A percentile compares a stretch with the other conserved stretches of the same genome.
phyloP scores from a whole-genome alignment of 2,888 invertebrate species.

The Proisotoma minuta region DNA sequence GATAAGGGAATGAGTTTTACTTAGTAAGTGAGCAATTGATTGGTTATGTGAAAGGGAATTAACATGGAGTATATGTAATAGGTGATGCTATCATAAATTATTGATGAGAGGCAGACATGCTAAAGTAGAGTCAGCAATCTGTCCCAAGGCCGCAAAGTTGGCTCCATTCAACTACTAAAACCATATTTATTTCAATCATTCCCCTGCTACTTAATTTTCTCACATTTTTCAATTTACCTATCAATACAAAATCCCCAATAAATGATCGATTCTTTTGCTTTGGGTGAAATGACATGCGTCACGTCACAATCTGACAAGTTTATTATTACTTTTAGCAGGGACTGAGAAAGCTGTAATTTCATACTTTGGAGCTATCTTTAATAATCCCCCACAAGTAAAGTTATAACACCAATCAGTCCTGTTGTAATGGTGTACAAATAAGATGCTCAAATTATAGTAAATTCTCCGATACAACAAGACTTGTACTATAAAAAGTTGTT shows the following conservation, averaged over 20 bases:
- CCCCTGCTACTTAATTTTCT: neutral
- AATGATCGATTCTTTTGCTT: neutral
- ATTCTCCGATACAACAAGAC: too few relatives aligned
- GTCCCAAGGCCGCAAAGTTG: constrained; percentile 1
- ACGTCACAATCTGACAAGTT: neutral
- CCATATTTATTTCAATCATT: neutral
- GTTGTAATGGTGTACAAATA: too few relatives aligned
- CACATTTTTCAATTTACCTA: neutral
- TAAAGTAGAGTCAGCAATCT: constrained; percentile 1
- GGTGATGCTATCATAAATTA: neutral
- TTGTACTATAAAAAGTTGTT: too few relatives aligned
- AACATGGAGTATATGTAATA: neutral
- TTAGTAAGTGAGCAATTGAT: too few relatives aligned
- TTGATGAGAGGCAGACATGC: neutral
- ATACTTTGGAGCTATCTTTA: too few relatives aligned
- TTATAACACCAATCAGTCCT: too few relatives aligned
- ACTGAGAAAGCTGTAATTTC: too few relatives aligned
- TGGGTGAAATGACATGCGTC: neutral
- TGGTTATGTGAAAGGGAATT: too few relatives aligned
- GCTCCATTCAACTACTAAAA: neutral
- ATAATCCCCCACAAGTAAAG: too few relatives aligned
- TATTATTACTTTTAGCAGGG: too few relatives aligned
- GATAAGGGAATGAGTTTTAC: too few relatives aligned
- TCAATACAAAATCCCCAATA: constrained; percentile 1
- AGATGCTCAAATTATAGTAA: too few relatives aligned